Base-by-base conservation (phyloP, 2,113 vertebrate species). In the Ceuthmochares aereus region DNA sequence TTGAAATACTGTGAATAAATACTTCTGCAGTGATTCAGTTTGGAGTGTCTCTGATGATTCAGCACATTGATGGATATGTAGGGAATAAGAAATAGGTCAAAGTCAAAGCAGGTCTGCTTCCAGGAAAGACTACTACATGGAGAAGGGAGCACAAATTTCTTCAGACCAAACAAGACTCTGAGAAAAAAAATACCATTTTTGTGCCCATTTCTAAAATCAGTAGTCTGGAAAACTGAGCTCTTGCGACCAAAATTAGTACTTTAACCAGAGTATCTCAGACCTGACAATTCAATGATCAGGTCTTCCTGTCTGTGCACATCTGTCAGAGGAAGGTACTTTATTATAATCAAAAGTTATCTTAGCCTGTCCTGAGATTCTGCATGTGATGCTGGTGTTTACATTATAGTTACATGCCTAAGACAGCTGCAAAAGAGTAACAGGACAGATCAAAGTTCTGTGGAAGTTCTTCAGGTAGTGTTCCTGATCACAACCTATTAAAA, bases 401-500 rank as follows among this genome's bases (percentile, higher is more conserved):
- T 42, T 12, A 10, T 12, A 37, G 45, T 69, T 81, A 43, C 59
- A 72, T 76, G 81, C 32, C 37, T 89, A 49, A 91, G 29, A 84
- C 59, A 94, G 43, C 56, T 87, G 78, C 78, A 52, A 59, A 91
- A 52, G 75, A 92, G 45, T 34, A n/a, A 84, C 58, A 79, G 0
- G 1, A 52, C 34, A 91, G 66, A 91, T 83, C 87, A 93, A 96
- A 96, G 93, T 68, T 84, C 49, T 87, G 21, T 62, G 62, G 74
- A 97, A 86, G 83, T 83, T 82, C 15, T 72, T 81, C 78, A 92
- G 72, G 74, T 95, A 88, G 67, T 40, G 60, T 78, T 93, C 64
- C 36, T 92, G 90, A 95, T 96, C 84, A 94, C 58, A 90, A 66
- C 10, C 63, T 92, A 68, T 93, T 94, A 83, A 84, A 89, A 87